Evolutionary conservation across 2,797 vertebrate genomes (phyloP), one percentile per base, ranked within the genome.

Genomic region (Mastacembelus armatus): DNA sequence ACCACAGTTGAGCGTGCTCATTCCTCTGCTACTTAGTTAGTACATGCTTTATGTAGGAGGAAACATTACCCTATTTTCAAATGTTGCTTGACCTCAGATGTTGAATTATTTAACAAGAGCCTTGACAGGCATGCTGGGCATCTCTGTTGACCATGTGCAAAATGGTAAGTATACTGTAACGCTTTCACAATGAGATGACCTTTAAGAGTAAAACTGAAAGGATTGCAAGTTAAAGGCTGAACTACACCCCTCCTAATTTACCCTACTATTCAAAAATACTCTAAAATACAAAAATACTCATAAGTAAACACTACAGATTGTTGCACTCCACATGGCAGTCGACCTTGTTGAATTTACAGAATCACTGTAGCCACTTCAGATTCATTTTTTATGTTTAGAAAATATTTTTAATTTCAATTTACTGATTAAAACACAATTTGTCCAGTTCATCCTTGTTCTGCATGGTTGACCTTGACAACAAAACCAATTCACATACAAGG

Each of bases 41-140:
- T 18, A 38, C 7, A 9, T 30, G 30, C 21, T 75, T 58, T 26
- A 32, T 75, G 36, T 61, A 39, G 43, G 36, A 21, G 16, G 43
- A 52, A 48, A 79, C 48, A 38, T 47, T 49, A 32, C 26, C 26
- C 49, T 38, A 15, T 71, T 74, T 84, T 80, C 60, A 71, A 54
- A 54, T 70, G 38, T 66, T 75, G 45, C 67, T 52, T 40, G 54
- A 67, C 55, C 52, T 73, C 45, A 60, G 22, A 63, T 69, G 74
- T 80, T 89, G 51, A 88, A 87, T 88, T 76, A 89, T 91, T 88
- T 69, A 88, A 85, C 70, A 30, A 30, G 22, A 74, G 61, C 54
- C 65, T 80, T 85, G 61, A 86, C 84, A 81, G 69, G 51, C 71
- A 71, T 38, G 32, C 12, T 58, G 67, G 75, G 60, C 72, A 60